phyloP scores from a whole-genome alignment of 2,888 invertebrate species.

The Gibbula magus region DNA sequence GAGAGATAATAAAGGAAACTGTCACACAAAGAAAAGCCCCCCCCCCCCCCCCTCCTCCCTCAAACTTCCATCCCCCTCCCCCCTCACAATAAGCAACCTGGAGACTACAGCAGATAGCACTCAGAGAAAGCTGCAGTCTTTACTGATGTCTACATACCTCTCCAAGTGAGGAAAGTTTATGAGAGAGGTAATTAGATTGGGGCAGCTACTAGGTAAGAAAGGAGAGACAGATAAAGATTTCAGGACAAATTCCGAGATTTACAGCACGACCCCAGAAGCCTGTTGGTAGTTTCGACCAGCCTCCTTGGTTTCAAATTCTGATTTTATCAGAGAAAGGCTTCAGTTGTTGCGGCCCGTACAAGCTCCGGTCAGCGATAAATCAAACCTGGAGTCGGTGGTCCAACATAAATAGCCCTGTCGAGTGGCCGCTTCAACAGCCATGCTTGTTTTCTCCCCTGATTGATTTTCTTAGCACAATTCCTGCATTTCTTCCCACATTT shows the following conservation, averaged over 20 bases:
- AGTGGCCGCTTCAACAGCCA: background rate
- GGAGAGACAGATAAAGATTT: constrained; percentile 1
- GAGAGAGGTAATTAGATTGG: background rate
- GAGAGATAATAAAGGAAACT: too few species aligned
- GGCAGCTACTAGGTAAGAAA: background rate
- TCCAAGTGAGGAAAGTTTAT: background rate
- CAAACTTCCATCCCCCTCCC: background rate
- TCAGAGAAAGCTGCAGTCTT: too few species aligned
- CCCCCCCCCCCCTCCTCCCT: background rate
- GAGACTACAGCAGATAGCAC: background rate
- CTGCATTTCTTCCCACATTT: background rate
- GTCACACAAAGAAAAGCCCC: background rate
- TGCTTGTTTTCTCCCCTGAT: background rate
- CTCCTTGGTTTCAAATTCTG: background rate
- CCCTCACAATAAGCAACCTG: background rate
- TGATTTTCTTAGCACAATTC: background rate
- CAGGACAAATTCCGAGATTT: constrained; percentile 1
- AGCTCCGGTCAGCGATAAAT: background rate
- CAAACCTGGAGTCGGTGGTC: background rate
- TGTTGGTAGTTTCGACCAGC: background rate
- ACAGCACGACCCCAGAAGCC: background rate
- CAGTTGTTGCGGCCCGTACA: background rate
- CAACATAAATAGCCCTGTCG: background rate
- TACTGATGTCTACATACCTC: too few species aligned
- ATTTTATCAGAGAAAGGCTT: background rate